Evolutionary conservation across 2,888 invertebrate species (phyloP), one percentile per base, ranked within the genome.

Genomic region (Conops quadrifasciatus): DNA sequence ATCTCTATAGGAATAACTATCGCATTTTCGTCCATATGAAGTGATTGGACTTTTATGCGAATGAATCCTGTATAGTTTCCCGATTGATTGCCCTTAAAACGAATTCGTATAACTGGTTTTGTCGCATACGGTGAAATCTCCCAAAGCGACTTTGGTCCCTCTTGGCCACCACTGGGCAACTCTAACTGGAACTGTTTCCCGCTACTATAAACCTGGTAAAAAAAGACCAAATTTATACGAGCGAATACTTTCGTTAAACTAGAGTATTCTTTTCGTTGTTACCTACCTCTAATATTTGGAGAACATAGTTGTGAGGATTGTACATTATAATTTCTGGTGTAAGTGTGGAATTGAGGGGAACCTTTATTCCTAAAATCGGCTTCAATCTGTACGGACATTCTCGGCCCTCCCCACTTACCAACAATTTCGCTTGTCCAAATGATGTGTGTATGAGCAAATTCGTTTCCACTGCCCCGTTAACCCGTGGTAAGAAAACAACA

Each of bases 381-480:
- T 94, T 91, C 80, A 98, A 88, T 79, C 95, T 90, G 88, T 96
- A 98, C 69, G 94, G 95, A 88, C 96, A 97, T 78, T 93, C 92
- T 78, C 92, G 90, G 82, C 97, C 96, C 82, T 91, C 90, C 77
- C 94, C 95, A 80, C 91, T 90, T 77, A 96, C 95, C 82, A 92
- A 90, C 86, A 96, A 95, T 86, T 93, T 93, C 84, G 95, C 91
- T 78, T 94, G 92, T 76, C 98, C 98, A 85, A 93, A 92, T 73
- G 97, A 96, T 49, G 98, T 97, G 87, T 97, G 97, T 82, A 98
- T 94, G 87, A 93, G 94, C 82, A 98, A 90, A 84, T 91, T 92
- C 84, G 95, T 94, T 85, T 94, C 91, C 76, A 94, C 92, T 81
- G 90, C 90, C 74, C 97, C 97, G 87, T 95, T 93, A 86, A 93